phyloP scores from a whole-genome alignment of 2,113 vertebrate species.

The Oriolus oriolus region DNA sequence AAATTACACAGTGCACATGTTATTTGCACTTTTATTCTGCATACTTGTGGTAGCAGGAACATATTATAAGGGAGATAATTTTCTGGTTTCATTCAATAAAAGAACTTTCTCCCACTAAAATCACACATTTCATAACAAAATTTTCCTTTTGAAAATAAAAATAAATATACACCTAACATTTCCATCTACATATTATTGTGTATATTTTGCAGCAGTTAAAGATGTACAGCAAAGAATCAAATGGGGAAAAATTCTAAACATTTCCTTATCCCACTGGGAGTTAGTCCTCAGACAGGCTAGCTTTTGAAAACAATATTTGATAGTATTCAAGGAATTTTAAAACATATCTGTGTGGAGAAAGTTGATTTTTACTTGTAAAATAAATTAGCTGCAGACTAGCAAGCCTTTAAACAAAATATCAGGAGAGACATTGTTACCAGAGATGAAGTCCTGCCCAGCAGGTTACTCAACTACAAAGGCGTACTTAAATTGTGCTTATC shows the following conservation, averaged over 20 bases:
- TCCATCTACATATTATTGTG: not conserved
- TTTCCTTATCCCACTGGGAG: not conserved
- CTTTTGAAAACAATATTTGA: conserved; percentile 34
- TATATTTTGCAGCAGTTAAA: not conserved
- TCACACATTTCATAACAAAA: not conserved
- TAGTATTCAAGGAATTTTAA: conserved; percentile 27
- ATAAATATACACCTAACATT: not conserved
- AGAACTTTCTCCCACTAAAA: not conserved
- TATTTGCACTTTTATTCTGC: not conserved
- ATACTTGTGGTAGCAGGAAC: not conserved
- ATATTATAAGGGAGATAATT: not conserved
- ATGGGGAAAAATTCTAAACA: not conserved
- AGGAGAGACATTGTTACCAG: not conserved
- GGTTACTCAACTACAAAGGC: conserved; percentile 43
- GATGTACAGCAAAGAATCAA: not conserved
- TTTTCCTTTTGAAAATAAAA: not conserved
- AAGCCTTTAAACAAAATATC: conserved; percentile 19
- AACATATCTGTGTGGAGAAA: conserved; percentile 6
- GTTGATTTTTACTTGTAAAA: conserved; percentile 24
- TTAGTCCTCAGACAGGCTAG: not conserved
- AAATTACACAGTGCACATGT: not conserved
- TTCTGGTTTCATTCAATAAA: not conserved
- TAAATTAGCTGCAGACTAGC: conserved; percentile 22
- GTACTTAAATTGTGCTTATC: conserved; percentile 26
- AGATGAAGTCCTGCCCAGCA: conserved; percentile 42